Base-by-base conservation (phyloP, 2,797 vertebrate genomes). In the Manis javanica region DNA sequence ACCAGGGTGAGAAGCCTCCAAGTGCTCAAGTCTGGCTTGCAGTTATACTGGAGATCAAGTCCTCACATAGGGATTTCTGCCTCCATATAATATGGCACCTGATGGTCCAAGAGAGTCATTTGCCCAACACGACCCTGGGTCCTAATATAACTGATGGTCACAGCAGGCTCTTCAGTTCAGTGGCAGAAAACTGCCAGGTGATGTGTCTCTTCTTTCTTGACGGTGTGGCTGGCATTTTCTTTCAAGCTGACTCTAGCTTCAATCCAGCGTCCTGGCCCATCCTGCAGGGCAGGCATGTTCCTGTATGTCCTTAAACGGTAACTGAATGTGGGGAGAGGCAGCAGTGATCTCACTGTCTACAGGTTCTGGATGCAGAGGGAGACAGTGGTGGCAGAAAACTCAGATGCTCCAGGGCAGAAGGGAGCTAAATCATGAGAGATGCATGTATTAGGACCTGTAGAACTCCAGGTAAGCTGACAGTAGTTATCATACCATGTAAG, bases 191-290 rank as follows among this genome's bases (percentile, higher is more conserved):
- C 16, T 49, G n/a, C 68, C 15, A 81, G 88, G 46, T 3, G 61
- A 21, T 16, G n/a, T 29, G 24, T 51, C 14, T 18, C 10, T 61
- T 87, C 64, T 75, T 11, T 69, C 24, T 87, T 57, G 68, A 15
- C 49, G 14, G 53, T 34, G 31, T 86, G 87, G 64, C 21, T 74
- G 66, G 84, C 42, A 66, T 81, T 82, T 93, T 64, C 37, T 69
- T 51, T 61, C 16, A 84, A 23, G 66, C 16, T 16, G 13, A 74
- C 57, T 85, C 59, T n/a, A 57, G 59, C 16, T 74, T 72, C 51
- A 78, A 29, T 63, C 31, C 3, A 31, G 31, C 7, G 26, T 3
- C 26, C 68, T 87, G 29, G 23, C 23, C 18, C 9, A 34, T 10
- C 9, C 1, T 86, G 16, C n/a, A 59, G 29, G 29, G 2, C 42